Evolutionary conservation across 2,888 invertebrate genomes (phyloP).

Genomic region (Podabrus alpinus): DNA sequence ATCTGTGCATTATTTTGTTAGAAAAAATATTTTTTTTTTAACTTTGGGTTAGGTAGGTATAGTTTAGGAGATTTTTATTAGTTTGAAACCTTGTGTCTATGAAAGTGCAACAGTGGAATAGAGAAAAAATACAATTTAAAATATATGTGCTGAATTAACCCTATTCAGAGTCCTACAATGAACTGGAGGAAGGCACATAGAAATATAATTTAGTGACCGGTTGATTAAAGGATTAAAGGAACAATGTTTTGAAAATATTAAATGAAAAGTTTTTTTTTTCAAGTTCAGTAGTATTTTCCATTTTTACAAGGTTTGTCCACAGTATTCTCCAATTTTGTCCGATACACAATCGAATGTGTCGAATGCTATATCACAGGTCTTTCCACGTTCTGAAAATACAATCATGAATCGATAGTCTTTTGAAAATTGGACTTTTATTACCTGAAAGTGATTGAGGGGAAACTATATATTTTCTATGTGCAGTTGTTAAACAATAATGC

Average conservation of each 20-base stretch:
- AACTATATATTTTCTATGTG: conserved; percentile 53
- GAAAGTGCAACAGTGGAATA: neutral
- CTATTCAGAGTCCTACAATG: neutral
- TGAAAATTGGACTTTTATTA: conserved; percentile 26
- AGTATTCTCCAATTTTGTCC: conserved; percentile 75
- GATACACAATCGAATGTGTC: conserved; percentile 81
- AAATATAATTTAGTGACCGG: neutral
- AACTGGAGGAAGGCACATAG: neutral
- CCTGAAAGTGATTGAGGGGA: conserved; percentile 45
- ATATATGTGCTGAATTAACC: neutral
- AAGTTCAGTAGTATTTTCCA: neutral
- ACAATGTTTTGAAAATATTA: too few species aligned
- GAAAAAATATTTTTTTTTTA: neutral
- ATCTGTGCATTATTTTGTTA: neutral
- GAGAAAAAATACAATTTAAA: neutral
- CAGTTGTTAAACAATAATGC: conserved; percentile 66
- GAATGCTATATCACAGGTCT: conserved; percentile 75
- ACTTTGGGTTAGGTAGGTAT: neutral
- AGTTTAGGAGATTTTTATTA: neutral
- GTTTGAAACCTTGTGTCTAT: neutral
- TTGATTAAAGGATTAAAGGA: neutral
- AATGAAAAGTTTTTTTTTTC: too few species aligned
- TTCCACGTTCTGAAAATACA: conserved; percentile 65
- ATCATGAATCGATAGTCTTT: neutral
- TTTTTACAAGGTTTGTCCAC: conserved; percentile 57